Evolutionary conservation across 2,113 vertebrate genomes (phyloP).

Genomic region (Dolichallabes microphthalmus): DNA sequence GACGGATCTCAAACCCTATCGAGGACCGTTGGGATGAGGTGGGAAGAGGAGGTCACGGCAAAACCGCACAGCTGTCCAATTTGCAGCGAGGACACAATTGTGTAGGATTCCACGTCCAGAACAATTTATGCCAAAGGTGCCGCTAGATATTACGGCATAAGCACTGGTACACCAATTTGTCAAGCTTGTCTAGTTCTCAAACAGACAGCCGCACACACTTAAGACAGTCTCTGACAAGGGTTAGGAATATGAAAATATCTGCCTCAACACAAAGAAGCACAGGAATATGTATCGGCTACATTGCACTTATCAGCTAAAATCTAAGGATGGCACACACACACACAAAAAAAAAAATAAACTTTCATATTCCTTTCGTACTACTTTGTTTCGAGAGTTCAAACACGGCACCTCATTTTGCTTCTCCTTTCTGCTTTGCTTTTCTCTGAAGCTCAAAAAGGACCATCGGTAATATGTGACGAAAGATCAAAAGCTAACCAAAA

Average conservation of each 20-base stretch:
- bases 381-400: slow-evolving; percentile 38
- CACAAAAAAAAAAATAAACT: slow-evolving; percentile 1
- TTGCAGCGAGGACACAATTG: neutral
- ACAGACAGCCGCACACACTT: neutral
- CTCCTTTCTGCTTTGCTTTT: slow-evolving; percentile 33
- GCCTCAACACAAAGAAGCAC: neutral
- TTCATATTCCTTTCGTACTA: slow-evolving; percentile 27
- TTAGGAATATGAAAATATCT: neutral
- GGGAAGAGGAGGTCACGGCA: neutral
- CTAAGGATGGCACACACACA: neutral
- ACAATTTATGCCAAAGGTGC: neutral
- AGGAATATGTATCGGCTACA: neutral
- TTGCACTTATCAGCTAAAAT: slow-evolving; percentile 29
- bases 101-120: no score
- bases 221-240: neutral
- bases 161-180: neutral
- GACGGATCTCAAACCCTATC: neutral
- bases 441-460: slow-evolving; percentile 39
- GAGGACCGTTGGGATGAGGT: neutral
- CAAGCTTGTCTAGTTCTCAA: neutral
- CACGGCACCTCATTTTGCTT: slow-evolving; percentile 40
- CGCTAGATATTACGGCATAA: neutral
- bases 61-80: neutral
- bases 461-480: slow-evolving; percentile 49
- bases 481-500: slow-evolving; percentile 55